Percentiles rank a stretch among this genome's conserved stretches.
Evolutionary conservation across 2,888 invertebrate genomes (phyloP).

Genomic region (Eurytoma californica): DNA sequence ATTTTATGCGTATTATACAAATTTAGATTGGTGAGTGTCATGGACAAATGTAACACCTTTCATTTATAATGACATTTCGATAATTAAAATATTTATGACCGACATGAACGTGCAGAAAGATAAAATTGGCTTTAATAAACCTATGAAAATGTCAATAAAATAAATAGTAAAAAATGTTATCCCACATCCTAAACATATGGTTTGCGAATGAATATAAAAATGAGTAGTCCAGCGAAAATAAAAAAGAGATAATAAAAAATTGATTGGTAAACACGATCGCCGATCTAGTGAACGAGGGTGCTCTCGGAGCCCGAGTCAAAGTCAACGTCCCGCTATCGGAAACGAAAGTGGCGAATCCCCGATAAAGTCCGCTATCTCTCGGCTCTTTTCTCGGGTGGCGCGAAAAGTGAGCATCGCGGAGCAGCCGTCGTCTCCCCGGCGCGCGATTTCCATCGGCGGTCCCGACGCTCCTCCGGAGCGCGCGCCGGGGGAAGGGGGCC

Average conservation of each 20-base stretch:
- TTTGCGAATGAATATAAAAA: slow-evolving; percentile 47
- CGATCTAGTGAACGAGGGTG: too few relatives aligned
- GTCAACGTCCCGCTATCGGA: slow-evolving; percentile 53
- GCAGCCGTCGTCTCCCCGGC: background rate
- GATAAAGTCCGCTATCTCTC: background rate
- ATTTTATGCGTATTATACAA: too few relatives aligned
- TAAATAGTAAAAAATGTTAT: too few relatives aligned
- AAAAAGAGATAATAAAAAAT: too few relatives aligned
- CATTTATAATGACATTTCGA: too few relatives aligned
- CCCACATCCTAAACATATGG: slow-evolving; percentile 65
- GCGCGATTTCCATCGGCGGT: slow-evolving; percentile 28
- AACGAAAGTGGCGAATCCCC: slow-evolving; percentile 51
- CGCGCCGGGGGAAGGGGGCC: background rate
- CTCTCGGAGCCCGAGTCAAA: slow-evolving; percentile 19
- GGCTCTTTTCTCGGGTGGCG: background rate
- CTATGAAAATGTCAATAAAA: slow-evolving; percentile 48
- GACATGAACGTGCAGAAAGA: too few relatives aligned
- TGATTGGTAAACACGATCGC: background rate
- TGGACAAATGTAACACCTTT: too few relatives aligned
- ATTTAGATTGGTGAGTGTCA: too few relatives aligned
- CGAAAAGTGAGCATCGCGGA: background rate
- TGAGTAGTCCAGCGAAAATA: too few relatives aligned
- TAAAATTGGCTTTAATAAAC: too few relatives aligned
- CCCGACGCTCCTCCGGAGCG: slow-evolving; percentile 1
- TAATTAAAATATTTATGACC: too few relatives aligned